Conservation (phyloP, 1,140 invertebrate species). For the Coboldia fuscipes region DNA sequence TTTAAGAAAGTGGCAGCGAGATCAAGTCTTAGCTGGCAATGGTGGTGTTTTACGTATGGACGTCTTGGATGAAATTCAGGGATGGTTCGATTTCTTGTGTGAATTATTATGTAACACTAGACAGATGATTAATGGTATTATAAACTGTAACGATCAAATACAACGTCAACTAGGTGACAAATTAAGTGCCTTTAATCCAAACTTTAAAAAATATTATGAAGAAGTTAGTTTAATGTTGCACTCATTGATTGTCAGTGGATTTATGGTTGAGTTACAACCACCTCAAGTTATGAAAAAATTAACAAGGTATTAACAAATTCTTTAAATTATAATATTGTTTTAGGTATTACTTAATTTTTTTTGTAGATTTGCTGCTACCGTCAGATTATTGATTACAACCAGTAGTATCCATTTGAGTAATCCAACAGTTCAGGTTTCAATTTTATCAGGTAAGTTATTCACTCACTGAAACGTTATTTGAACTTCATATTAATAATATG, state of each 20-base stretch:
- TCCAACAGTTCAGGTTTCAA: slow-evolving; percentile 38
- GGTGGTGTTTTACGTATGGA: slow-evolving; percentile 57
- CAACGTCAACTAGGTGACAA: slow-evolving; percentile 19
- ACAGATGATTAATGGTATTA: slow-evolving; percentile 4
- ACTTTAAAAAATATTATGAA: too few relatives aligned
- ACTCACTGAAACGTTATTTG: background rate
- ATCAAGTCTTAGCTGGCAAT: slow-evolving; percentile 83
- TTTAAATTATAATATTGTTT: background rate
- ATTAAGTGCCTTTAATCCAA: slow-evolving; percentile 37
- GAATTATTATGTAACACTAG: slow-evolving; percentile 75
- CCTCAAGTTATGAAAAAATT: slow-evolving; percentile 94
- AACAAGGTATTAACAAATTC: slow-evolving; percentile 29
- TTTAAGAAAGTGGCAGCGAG: slow-evolving; percentile 80
- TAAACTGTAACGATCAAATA: slow-evolving; percentile 7
- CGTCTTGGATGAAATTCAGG: slow-evolving; percentile 74
- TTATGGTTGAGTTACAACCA: slow-evolving; percentile 87
- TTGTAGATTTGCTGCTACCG: slow-evolving; percentile 62
- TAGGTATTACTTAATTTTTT: background rate
- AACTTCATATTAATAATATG: background rate
- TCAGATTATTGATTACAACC: slow-evolving; percentile 67
- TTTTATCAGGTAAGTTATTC: slow-evolving; percentile 2
- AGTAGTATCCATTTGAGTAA: slow-evolving; percentile 82
- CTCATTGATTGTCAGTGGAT: slow-evolving; percentile 78
- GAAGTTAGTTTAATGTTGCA: slow-evolving; percentile 37
- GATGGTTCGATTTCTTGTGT: slow-evolving; percentile 79